A percentile compares a stretch with the other conserved stretches of the same genome.
Conservation (phyloP, 2,797 vertebrate genomes). For the Babyrousa celebensis region DNA sequence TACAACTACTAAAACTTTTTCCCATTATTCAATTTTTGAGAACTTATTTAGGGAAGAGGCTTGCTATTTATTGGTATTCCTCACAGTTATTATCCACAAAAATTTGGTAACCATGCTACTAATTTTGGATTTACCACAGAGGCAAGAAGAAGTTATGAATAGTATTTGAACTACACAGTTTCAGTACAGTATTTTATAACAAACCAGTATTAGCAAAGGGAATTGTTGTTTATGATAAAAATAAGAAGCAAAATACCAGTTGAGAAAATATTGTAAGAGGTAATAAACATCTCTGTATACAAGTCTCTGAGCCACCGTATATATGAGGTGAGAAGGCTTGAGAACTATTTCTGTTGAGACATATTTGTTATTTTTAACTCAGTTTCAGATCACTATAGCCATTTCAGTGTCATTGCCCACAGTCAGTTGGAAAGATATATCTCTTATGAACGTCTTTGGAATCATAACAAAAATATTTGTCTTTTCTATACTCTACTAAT, state of each 20-base stretch:
- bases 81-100: not conserved
- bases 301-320: not conserved
- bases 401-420: not conserved
- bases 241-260: conserved; percentile 34
- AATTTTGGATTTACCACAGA: not conserved
- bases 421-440: not conserved
- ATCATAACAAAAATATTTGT: not conserved
- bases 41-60: not conserved
- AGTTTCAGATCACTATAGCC: not conserved
- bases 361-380: conserved; percentile 50
- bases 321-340: not conserved
- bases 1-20: not conserved
- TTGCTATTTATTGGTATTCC: not conserved
- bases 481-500: not conserved
- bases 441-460: conserved; percentile 4
- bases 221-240: conserved; percentile 9
- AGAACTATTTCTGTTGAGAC: not conserved
- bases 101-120: not conserved
- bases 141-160: conserved; percentile 27
- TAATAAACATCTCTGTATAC: not conserved
- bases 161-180: not conserved
- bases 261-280: conserved; percentile 3
- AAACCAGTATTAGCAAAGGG: not conserved
- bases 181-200: not conserved
- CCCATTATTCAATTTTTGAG: conserved; percentile 13